phyloP scores from a whole-genome alignment of 2,888 invertebrate species.

The Druceiella hillmani region DNA sequence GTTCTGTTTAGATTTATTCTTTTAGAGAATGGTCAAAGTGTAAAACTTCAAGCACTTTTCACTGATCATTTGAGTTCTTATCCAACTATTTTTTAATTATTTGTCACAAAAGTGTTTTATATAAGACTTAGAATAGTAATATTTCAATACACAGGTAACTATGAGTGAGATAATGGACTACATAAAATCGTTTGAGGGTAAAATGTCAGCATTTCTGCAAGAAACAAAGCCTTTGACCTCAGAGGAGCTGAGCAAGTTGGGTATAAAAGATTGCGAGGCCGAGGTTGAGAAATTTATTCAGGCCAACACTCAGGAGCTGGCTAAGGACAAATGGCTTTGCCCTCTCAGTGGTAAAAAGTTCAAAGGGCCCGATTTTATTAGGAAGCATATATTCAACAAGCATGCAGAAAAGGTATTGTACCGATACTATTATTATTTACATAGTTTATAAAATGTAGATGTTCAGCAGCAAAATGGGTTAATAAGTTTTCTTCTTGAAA shows the following conservation, averaged over 20 bases:
- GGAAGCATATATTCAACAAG: slow-evolving; percentile 97
- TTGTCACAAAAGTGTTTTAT: too few relatives aligned
- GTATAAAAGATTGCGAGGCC: slow-evolving; percentile 65
- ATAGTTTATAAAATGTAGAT: too few relatives aligned
- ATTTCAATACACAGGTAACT: slow-evolving; percentile 48
- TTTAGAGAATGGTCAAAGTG: too few relatives aligned
- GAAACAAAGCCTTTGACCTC: slow-evolving; percentile 66
- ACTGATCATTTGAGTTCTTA: too few relatives aligned
- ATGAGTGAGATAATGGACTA: slow-evolving; percentile 71
- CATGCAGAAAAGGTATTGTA: slow-evolving; percentile 80
- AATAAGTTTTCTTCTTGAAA: too few relatives aligned
- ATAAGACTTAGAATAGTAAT: too few relatives aligned
- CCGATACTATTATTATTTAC: too few relatives aligned
- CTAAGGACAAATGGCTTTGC: slow-evolving; percentile 98
- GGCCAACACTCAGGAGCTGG: slow-evolving; percentile 93
- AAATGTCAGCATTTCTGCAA: slow-evolving; percentile 84
- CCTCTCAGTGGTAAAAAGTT: slow-evolving; percentile 98
- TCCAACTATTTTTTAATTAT: too few relatives aligned
- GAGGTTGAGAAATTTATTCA: slow-evolving; percentile 94
- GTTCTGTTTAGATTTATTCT: too few relatives aligned
- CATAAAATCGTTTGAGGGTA: slow-evolving; percentile 78
- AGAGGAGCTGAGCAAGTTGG: slow-evolving; percentile 77
- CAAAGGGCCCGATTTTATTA: slow-evolving; percentile 96
- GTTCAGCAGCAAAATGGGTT: too few relatives aligned
- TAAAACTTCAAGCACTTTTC: too few relatives aligned